These are phyloP conservation scores for Talpa occidentalis DNA, from an alignment of 2,113 vertebrate genomes.

Conservation along the genomic window DNA sequence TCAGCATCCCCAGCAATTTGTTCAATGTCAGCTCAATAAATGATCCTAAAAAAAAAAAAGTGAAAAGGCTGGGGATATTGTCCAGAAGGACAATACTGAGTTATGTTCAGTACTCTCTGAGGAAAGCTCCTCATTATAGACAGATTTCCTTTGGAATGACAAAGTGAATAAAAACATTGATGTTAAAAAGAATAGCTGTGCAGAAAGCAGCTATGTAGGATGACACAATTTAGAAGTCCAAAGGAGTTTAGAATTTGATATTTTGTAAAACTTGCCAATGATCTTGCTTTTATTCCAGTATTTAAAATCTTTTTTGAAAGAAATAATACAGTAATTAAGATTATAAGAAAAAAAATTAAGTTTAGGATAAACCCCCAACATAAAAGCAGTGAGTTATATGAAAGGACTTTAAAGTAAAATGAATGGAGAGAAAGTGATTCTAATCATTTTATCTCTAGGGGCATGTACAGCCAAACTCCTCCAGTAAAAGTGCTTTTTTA, in stretches of 20 bases:
- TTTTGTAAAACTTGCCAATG: neutral
- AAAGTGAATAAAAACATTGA: neutral
- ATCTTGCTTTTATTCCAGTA: neutral
- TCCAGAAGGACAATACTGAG: neutral
- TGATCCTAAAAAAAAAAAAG: neutral
- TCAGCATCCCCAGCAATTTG: neutral
- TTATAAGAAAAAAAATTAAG: conserved; percentile 36
- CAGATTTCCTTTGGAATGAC: neutral
- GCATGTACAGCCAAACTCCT: neutral
- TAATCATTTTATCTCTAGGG: conserved; percentile 48
- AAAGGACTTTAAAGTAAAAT: conserved; percentile 35
- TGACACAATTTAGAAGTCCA: neutral
- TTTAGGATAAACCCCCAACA: conserved; percentile 26
- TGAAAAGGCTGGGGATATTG: neutral
- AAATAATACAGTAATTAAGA: conserved; percentile 12
- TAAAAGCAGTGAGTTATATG: neutral
- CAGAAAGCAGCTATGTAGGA: neutral
- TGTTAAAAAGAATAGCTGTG: neutral
- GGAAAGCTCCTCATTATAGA: neutral
- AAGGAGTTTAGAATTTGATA: neutral
- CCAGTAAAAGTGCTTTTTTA: conserved; percentile 18
- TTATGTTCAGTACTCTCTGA: neutral
- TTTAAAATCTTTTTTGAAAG: neutral
- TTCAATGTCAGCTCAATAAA: neutral
- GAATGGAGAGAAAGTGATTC: neutral